phyloP scores from a whole-genome alignment of 1,140 invertebrate species.

The Geopemphigus sp. region DNA sequence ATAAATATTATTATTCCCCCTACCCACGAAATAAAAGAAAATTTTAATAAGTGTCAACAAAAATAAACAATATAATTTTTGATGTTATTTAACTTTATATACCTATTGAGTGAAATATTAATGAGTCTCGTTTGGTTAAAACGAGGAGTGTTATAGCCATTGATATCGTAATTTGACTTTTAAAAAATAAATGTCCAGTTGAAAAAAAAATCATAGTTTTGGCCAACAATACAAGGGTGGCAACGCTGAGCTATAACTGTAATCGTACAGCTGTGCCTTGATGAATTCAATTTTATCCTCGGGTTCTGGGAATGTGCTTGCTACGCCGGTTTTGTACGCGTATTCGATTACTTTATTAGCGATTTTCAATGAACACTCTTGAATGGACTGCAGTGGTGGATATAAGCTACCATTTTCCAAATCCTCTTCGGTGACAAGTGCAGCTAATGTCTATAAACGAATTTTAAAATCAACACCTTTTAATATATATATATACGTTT shows the following conservation, averaged over 20 bases:
- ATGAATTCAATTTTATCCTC: slow-evolving; percentile 72
- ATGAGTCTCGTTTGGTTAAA: not conserved
- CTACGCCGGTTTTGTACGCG: slow-evolving; percentile 79
- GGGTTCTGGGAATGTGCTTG: slow-evolving; percentile 75
- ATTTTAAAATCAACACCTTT: not conserved
- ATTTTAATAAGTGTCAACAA: slow-evolving; percentile 1
- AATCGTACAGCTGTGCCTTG: slow-evolving; percentile 77
- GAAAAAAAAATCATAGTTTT: slow-evolving; percentile 1
- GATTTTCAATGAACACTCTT: slow-evolving; percentile 84
- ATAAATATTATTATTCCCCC: slow-evolving; percentile 26
- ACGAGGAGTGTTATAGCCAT: not conserved
- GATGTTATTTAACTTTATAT: slow-evolving; percentile 8
- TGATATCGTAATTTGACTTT: not conserved
- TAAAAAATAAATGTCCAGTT: not conserved
- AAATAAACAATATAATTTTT: slow-evolving; percentile 10
- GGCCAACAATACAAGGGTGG: slow-evolving; percentile 70
- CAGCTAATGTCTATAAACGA: slow-evolving; percentile 63
- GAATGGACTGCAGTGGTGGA: slow-evolving; percentile 85
- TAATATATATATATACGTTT: not conserved
- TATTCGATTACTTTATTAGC: slow-evolving; percentile 81
- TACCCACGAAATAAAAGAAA: not conserved
- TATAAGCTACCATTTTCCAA: slow-evolving; percentile 88
- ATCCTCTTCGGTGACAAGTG: slow-evolving; percentile 79
- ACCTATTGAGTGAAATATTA: slow-evolving; percentile 20
- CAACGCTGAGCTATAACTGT: slow-evolving; percentile 64